Percentiles rank a stretch among this genome's conserved stretches.
These are phyloP conservation scores for Formica aserva DNA, from an alignment of 2,888 invertebrate species.

Conservation along the genomic window DNA sequence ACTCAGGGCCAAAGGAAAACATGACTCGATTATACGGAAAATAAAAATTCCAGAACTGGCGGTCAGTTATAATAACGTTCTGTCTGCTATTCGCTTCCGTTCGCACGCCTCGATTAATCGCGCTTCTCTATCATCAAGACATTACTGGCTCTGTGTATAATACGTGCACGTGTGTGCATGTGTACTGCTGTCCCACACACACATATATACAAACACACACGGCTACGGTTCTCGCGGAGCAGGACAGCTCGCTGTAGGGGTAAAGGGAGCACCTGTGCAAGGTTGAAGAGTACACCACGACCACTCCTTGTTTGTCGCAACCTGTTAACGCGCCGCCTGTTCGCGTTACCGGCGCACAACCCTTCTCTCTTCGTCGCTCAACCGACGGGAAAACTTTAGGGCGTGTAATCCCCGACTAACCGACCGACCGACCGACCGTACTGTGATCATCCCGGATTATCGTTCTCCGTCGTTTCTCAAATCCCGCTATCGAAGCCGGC, in stretches of 20 bases:
- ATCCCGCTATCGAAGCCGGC: conserved; percentile 39
- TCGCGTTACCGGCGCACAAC: conserved; percentile 48
- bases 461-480: conserved; percentile 47
- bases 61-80: conserved; percentile 28
- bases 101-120: conserved; percentile 54
- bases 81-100: conserved; percentile 50
- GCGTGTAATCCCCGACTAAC: conserved; percentile 37
- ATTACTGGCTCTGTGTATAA: conserved; percentile 19
- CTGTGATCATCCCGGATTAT: conserved; percentile 52
- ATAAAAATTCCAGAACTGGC: conserved; percentile 39
- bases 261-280: conserved; percentile 45
- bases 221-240: conserved; percentile 2
- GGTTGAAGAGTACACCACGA: conserved; percentile 56
- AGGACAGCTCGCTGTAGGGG: conserved; percentile 27
- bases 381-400: conserved; percentile 60
- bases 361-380: conserved; percentile 55
- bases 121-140: conserved; percentile 56
- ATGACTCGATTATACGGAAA: conserved; percentile 25
- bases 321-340: conserved; percentile 60
- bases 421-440: not conserved
- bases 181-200: not conserved
- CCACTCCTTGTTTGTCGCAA: conserved; percentile 64
- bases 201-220: not conserved
- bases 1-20: conserved; percentile 7
- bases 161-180: not conserved